A percentile compares a stretch with the other conserved stretches of the same genome.
Evolutionary conservation across 2,113 vertebrate genomes (phyloP).

Genomic region (Nestor notabilis): DNA sequence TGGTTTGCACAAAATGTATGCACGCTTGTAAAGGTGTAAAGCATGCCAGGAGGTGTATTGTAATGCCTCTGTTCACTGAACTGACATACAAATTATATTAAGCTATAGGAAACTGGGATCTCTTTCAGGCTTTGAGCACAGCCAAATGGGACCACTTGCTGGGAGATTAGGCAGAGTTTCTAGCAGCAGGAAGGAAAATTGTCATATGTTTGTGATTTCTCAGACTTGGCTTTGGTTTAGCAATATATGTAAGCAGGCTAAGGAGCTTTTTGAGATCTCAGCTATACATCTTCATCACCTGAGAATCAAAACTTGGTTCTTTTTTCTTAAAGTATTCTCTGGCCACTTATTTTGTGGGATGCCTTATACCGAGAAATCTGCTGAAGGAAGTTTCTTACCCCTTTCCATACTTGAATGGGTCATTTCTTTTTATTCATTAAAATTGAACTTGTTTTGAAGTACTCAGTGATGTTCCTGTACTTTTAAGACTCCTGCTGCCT

Average conservation of each 20-base stretch:
- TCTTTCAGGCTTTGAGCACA: slow-evolving; percentile 25
- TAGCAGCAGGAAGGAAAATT: slow-evolving; percentile 58
- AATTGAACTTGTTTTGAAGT: not conserved
- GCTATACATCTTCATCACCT: not conserved
- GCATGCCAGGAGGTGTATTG: slow-evolving; percentile 7
- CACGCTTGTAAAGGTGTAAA: not conserved
- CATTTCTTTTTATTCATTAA: not conserved
- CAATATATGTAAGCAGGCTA: not conserved
- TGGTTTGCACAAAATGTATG: not conserved
- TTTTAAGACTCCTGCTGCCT: not conserved
- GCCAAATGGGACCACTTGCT: slow-evolving; percentile 55
- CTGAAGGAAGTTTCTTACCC: not conserved
- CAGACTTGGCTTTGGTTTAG: slow-evolving; percentile 23
- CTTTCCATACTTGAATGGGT: not conserved
- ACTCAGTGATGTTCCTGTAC: not conserved
- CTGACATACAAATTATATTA: slow-evolving; percentile 34
- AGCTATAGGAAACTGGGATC: slow-evolving; percentile 55
- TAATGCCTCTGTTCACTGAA: slow-evolving; percentile 29
- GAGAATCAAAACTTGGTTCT: not conserved
- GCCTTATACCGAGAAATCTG: not conserved
- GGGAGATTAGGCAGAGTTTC: slow-evolving; percentile 52
- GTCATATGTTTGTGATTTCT: slow-evolving; percentile 64
- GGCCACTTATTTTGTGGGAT: not conserved
- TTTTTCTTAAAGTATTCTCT: not conserved
- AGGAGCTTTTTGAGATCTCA: not conserved